These are phyloP conservation scores for Drosophila ambigua DNA, from an alignment of 1,140 invertebrate genomes.

Conservation along the genomic window DNA sequence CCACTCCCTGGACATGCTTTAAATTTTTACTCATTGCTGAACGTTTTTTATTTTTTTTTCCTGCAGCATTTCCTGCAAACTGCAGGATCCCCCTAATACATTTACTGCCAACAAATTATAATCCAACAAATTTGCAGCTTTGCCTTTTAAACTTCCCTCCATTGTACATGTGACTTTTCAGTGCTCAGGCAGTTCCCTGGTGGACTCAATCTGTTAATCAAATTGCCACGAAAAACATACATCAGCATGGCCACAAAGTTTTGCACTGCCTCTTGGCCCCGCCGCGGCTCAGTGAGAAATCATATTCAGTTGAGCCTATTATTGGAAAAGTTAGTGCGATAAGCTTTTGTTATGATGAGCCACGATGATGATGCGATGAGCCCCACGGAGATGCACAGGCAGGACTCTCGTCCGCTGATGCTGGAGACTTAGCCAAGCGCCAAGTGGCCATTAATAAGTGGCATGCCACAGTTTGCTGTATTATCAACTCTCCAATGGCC, in stretches of 20 bases:
- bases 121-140: neutral
- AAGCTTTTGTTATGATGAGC: conserved; percentile 78
- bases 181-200: conserved; percentile 6
- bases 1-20: too few species aligned
- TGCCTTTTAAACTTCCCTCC: neutral
- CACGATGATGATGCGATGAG: conserved; percentile 48
- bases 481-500: conserved; percentile 66
- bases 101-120: neutral
- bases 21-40: too few species aligned
- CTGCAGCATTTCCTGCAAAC: neutral
- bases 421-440: conserved; percentile 58
- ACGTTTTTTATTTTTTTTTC: neutral
- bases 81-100: too few species aligned
- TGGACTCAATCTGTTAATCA: conserved; percentile 19
- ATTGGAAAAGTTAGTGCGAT: conserved; percentile 79
- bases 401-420: conserved; percentile 16
- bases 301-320: conserved; percentile 79
- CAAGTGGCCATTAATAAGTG: conserved; percentile 72
- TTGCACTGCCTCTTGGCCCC: conserved; percentile 26
- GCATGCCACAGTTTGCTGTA: conserved; percentile 48
- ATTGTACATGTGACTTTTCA: conserved; percentile 3
- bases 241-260: conserved; percentile 39
- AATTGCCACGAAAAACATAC: conserved; percentile 27
- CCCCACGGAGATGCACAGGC: conserved; percentile 29
- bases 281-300: conserved; percentile 34